Evolutionary conservation across 2,888 invertebrate genomes (phyloP).

Genomic region (Agriopis marginaria): DNA sequence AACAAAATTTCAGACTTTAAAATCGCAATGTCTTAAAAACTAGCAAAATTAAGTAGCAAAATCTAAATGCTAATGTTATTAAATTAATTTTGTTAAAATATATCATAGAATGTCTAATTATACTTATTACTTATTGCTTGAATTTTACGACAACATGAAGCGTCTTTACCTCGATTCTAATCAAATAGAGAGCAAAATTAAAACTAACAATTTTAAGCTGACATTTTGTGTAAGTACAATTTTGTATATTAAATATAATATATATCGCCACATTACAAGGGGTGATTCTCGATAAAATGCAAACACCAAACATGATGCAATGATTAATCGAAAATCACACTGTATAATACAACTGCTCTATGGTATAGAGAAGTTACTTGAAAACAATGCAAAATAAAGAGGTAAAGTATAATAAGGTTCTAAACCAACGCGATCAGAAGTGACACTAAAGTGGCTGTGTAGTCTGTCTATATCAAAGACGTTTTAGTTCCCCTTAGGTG

Average conservation of each 20-base stretch:
- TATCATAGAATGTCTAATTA: conserved; percentile 7
- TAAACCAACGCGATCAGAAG: too few relatives aligned
- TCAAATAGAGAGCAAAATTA: conserved; percentile 7
- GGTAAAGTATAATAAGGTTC: too few relatives aligned
- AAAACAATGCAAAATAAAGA: not conserved
- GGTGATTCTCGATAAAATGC: not conserved
- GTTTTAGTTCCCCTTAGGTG: too few relatives aligned
- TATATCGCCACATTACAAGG: not conserved
- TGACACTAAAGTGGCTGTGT: too few relatives aligned
- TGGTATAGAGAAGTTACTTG: too few relatives aligned
- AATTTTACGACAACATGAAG: not conserved
- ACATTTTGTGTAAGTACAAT: not conserved
- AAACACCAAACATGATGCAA: not conserved
- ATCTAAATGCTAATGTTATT: conserved; percentile 53
- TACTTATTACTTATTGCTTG: conserved; percentile 9
- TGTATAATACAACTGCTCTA: too few relatives aligned
- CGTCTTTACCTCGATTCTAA: not conserved
- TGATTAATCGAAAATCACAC: not conserved
- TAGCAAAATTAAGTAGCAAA: conserved; percentile 37
- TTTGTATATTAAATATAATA: not conserved
- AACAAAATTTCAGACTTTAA: conserved; percentile 35
- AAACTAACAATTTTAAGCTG: not conserved
- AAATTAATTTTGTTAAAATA: conserved; percentile 57
- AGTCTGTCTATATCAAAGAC: too few relatives aligned
- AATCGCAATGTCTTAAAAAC: conserved; percentile 42